Conservation (phyloP, 2,113 vertebrate genomes). For the Daubentonia madagascariensis region DNA sequence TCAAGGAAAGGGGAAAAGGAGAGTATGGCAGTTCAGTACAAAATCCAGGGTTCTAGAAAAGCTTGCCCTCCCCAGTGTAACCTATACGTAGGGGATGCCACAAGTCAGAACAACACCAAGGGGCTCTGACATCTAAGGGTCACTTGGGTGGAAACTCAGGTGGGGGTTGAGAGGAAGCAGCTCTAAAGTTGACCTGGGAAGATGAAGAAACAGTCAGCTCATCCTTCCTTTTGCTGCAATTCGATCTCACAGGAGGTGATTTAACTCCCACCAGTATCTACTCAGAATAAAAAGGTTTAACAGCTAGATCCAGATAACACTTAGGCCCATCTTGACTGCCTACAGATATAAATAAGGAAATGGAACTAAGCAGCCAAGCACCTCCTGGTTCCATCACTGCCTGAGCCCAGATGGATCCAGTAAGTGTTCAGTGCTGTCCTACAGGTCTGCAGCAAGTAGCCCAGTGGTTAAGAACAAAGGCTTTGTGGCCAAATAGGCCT, state of each 20-base stretch:
- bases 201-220: neutral
- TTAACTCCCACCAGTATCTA: neutral
- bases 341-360: neutral
- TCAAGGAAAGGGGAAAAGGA: neutral
- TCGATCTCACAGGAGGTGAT: neutral
- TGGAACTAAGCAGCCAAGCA: neutral
- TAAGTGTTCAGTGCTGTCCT: neutral
- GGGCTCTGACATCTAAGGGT: neutral
- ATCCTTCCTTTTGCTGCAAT: neutral
- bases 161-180: neutral
- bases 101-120: neutral
- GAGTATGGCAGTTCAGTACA: neutral
- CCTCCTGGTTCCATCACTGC: neutral
- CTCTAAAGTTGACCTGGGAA: neutral
- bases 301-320: neutral
- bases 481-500: neutral
- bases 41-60: neutral
- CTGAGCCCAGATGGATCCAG: neutral
- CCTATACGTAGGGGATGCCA: neutral
- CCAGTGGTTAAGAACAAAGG: neutral
- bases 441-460: neutral
- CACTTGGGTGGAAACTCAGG: neutral
- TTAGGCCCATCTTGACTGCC: neutral
- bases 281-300: neutral
- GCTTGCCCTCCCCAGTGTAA: neutral